A percentile compares a stretch with the other conserved stretches of the same genome.
Evolutionary conservation across 2,797 vertebrate genomes (phyloP).

Genomic region (Adelosebastes latens): DNA sequence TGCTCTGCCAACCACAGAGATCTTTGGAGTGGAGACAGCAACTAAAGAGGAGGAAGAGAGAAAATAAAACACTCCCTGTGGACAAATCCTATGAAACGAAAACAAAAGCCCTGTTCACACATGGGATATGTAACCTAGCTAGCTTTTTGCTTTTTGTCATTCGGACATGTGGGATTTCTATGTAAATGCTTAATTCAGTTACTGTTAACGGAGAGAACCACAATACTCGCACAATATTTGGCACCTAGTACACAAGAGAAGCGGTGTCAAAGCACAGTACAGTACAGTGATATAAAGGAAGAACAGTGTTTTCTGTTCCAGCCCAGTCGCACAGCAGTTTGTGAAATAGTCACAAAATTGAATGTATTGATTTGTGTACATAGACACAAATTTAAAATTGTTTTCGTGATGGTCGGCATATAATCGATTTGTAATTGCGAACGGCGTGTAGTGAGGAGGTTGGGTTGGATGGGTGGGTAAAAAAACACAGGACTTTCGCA

Average conservation of each 20-base stretch:
- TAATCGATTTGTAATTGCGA: too few species aligned
- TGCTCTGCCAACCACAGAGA: conserved; percentile 41
- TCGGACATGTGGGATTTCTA: not conserved
- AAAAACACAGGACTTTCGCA: too few species aligned
- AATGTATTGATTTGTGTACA: too few species aligned
- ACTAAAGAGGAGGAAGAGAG: conserved; percentile 32
- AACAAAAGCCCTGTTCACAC: not conserved
- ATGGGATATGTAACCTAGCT: not conserved
- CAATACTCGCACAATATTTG: not conserved
- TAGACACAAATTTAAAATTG: too few species aligned
- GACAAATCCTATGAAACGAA: not conserved
- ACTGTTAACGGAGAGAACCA: too few species aligned
- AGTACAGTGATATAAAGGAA: too few species aligned
- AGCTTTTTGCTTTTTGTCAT: not conserved
- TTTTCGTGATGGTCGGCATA: too few species aligned
- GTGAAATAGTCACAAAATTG: too few species aligned
- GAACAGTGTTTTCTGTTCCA: too few species aligned
- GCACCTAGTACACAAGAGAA: not conserved
- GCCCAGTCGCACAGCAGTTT: too few species aligned
- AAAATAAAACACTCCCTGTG: not conserved
- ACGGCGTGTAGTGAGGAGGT: too few species aligned
- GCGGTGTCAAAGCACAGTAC: not conserved
- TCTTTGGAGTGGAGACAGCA: conserved; percentile 61
- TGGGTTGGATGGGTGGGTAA: too few species aligned
- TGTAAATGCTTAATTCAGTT: not conserved